A percentile compares a stretch with the other conserved stretches of the same genome.
These are phyloP conservation scores for Drosophila helvetica DNA, from an alignment of 2,888 invertebrate species.

Conservation along the genomic window DNA sequence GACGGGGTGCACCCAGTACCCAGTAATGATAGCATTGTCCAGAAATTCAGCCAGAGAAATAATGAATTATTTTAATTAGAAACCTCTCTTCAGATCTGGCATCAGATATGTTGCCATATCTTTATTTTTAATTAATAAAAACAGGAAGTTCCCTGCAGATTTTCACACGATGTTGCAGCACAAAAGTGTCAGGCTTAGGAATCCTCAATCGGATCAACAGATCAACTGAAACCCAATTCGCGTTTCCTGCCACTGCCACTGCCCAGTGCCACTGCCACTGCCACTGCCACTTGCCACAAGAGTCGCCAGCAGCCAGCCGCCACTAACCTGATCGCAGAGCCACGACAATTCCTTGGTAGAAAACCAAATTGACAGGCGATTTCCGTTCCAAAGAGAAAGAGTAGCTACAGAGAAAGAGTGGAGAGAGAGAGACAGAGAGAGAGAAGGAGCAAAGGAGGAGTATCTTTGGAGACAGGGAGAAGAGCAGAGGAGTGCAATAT, in stretches of 20 bases:
- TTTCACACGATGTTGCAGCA: conserved; percentile 37
- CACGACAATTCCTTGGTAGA: conserved; percentile 47
- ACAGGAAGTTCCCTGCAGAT: conserved; percentile 19
- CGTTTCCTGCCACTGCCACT: conserved; percentile 39
- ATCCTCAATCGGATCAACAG: conserved; percentile 48
- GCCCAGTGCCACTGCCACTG: conserved; percentile 19
- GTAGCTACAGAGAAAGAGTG: conserved; percentile 2
- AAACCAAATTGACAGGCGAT: conserved; percentile 70
- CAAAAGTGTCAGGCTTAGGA: conserved; percentile 42
- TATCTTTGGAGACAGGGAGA: background rate
- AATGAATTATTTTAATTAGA: conserved; percentile 74
- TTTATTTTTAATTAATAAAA: conserved; percentile 33
- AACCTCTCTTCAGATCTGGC: background rate
- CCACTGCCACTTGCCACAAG: conserved; percentile 7
- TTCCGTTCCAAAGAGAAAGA: conserved; percentile 50
- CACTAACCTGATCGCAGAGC: conserved; percentile 41
- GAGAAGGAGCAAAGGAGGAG: conserved; percentile 1
- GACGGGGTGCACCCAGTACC: conserved; percentile 10
- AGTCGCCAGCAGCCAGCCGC: conserved; percentile 5
- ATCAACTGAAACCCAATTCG: conserved; percentile 42
- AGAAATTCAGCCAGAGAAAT: conserved; percentile 16
- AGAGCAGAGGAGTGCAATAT: conserved; percentile 2
- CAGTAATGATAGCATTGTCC: conserved; percentile 69
- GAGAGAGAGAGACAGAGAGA: background rate
- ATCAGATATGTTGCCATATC: conserved; percentile 18